Evolutionary conservation across 2,797 vertebrate genomes (phyloP).

Genomic region (Hippocampus kuda): DNA sequence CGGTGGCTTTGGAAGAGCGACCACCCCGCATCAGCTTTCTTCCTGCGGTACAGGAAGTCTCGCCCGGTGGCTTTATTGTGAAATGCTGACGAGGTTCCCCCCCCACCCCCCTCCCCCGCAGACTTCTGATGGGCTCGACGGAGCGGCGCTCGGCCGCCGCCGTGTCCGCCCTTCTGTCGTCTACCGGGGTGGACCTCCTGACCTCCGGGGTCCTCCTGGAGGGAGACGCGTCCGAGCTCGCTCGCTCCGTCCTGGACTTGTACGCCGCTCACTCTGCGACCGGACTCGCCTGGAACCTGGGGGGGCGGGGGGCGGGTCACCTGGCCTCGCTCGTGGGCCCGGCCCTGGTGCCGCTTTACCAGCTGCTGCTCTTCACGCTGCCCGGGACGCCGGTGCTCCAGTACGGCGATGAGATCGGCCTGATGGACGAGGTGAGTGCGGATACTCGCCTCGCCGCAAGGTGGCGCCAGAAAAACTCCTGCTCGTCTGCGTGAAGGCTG

Average conservation of each 20-base stretch:
- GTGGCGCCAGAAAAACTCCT: background rate
- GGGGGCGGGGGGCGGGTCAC: conserved; percentile 50
- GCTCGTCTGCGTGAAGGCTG: no score
- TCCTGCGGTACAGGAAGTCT: no score
- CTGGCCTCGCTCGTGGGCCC: conserved; percentile 53
- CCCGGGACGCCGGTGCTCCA: conserved; percentile 75
- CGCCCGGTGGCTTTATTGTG: no score
- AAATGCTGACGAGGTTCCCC: no score
- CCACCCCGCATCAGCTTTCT: no score
- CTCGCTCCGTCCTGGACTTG: conserved; percentile 44
- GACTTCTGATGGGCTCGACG: conserved; percentile 69
- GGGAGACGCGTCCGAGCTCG: background rate
- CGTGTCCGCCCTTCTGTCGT: conserved; percentile 54
- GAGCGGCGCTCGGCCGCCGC: conserved; percentile 20
- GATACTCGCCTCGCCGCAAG: background rate
- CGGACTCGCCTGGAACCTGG: conserved; percentile 60
- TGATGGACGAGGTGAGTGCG: conserved; percentile 58
- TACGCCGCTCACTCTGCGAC: conserved; percentile 38
- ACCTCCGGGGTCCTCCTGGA: conserved; percentile 55
- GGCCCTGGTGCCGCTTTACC: conserved; percentile 54
- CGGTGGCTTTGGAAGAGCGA: no score
- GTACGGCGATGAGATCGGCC: conserved; percentile 80
- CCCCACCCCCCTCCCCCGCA: conserved; percentile 26
- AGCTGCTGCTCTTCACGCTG: conserved; percentile 75
- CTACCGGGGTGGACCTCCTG: conserved; percentile 62